Percentiles rank a stretch among this genome's conserved stretches.
Evolutionary conservation across 1,140 invertebrate species (phyloP).

Genomic region (honey bee (Apis mellifera)): Amel_HAv3.1 CM009932.2:10580501-10581000

Average conservation of each 20-base stretch:
- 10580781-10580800: constrained; percentile 80
- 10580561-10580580: constrained; percentile 47
- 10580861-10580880: constrained; percentile 78
- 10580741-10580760: not conserved
- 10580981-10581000: constrained; percentile 21
- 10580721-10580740: constrained; percentile 42
- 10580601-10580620: not conserved
- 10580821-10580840: constrained; percentile 70
- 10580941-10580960: constrained; percentile 78
- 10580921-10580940: constrained; percentile 77
- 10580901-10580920: constrained; percentile 72
- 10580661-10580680: constrained; percentile 16
- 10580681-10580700: constrained; percentile 66
- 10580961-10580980: constrained; percentile 65
- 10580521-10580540: constrained; percentile 16
- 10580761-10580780: constrained; percentile 47
- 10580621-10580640: constrained; percentile 16
- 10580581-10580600: constrained; percentile 24
- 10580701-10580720: constrained; percentile 2
- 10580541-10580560: not conserved
- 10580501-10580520: not conserved
- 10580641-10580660: constrained; percentile 66
- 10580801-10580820: constrained; percentile 80
- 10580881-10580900: constrained; percentile 78
- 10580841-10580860: constrained; percentile 70